phyloP scores from a whole-genome alignment of 1,140 invertebrate genomes.

The Trichonephila clavata region DNA sequence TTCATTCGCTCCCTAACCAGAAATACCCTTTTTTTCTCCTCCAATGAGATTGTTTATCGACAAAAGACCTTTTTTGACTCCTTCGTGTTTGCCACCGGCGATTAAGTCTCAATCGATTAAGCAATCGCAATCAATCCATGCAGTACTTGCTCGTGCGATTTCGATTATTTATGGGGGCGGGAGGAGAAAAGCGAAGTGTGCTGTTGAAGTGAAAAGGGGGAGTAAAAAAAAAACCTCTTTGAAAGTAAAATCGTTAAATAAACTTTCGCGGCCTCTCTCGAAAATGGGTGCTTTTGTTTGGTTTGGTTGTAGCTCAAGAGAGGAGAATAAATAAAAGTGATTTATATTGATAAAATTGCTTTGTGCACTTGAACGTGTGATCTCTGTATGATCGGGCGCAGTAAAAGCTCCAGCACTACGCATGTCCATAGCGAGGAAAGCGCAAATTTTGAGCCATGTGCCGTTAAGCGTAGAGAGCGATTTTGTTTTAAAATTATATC shows the following conservation, averaged over 20 bases:
- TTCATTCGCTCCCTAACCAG: too few relatives aligned
- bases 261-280: slow-evolving; percentile 34
- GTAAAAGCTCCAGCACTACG: neutral
- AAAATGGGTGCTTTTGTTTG: slow-evolving; percentile 42
- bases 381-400: neutral
- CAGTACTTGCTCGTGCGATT: neutral
- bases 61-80: neutral
- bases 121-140: slow-evolving; percentile 48
- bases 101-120: slow-evolving; percentile 74
- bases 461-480: too few relatives aligned
- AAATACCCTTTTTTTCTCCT: too few relatives aligned
- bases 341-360: slow-evolving; percentile 48
- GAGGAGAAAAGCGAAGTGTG: neutral
- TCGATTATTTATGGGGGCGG: slow-evolving; percentile 48
- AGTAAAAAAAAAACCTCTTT: neutral
- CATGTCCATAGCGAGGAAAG: neutral
- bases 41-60: neutral
- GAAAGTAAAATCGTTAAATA: slow-evolving; percentile 62
- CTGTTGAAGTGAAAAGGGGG: neutral
- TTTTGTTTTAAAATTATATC: too few relatives aligned
- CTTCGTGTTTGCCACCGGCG: neutral
- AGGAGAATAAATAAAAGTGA: slow-evolving; percentile 38
- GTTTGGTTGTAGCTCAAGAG: neutral
- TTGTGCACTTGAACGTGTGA: neutral
- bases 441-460: too few relatives aligned